Percentiles rank a stretch among this genome's conserved stretches.
Conservation (phyloP, 2,888 invertebrate species). For the Ophion costatus region DNA sequence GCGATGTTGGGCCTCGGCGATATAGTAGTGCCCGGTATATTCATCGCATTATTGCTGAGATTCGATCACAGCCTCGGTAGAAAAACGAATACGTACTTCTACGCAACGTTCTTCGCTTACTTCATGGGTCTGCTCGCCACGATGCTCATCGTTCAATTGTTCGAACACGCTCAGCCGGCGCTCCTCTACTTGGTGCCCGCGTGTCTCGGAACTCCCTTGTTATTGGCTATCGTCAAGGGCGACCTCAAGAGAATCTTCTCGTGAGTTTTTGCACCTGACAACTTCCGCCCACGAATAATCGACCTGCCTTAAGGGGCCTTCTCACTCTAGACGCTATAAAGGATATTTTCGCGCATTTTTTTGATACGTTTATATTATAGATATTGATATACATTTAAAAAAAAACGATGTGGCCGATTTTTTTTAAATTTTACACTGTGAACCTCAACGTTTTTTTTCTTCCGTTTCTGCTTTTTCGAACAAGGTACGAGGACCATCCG, state of each 20-base stretch:
- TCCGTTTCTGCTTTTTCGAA: not conserved
- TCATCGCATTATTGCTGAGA: constrained; percentile 97
- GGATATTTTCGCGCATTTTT: too few species aligned
- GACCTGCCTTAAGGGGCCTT: not conserved
- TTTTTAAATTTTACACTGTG: too few species aligned
- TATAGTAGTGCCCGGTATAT: constrained; percentile 99
- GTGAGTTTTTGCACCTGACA: constrained; percentile 86
- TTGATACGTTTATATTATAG: too few species aligned
- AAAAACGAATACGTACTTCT: constrained; percentile 94
- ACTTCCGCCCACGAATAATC: not conserved
- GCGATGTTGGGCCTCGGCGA: constrained; percentile 99
- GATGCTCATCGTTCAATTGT: constrained; percentile 98
- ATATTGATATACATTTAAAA: too few species aligned
- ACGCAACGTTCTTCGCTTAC: constrained; percentile 96
- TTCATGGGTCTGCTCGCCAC: constrained; percentile 96
- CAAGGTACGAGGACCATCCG: constrained; percentile 90
- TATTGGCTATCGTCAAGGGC: constrained; percentile 94
- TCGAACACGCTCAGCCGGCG: constrained; percentile 99
- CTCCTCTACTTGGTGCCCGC: constrained; percentile 98
- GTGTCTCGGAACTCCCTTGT: constrained; percentile 95
- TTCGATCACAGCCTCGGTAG: constrained; percentile 96
- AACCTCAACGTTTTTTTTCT: not conserved
- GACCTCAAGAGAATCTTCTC: constrained; percentile 95
- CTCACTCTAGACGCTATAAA: too few species aligned
- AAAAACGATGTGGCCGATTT: too few species aligned